Conservation (phyloP, 23 tunicate species). For the Trididemnum nubilum region DNA sequence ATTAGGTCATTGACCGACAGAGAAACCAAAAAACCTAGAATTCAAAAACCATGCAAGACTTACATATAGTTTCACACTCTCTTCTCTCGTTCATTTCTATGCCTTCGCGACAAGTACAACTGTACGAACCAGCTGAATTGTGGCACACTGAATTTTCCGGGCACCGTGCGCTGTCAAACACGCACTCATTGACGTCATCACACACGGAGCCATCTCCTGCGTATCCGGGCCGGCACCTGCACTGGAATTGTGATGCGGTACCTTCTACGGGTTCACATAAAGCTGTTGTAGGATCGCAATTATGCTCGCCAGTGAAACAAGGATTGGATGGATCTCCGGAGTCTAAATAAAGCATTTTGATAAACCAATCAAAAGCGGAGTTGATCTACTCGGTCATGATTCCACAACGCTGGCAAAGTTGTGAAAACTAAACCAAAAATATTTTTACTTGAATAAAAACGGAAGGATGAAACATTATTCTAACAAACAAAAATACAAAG, state of each 20-base stretch:
- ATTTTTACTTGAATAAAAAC: too few relatives aligned
- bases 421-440: too few relatives aligned
- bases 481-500: too few relatives aligned
- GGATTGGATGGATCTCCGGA: conserved; percentile 28
- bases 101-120: conserved; percentile 45
- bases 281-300: conserved; percentile 27
- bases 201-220: conserved; percentile 49
- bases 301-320: conserved; percentile 31
- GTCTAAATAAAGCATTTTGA: conserved; percentile 2
- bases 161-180: conserved; percentile 14
- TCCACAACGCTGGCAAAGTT: too few relatives aligned
- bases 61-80: conserved; percentile 2
- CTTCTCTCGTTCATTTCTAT: too few relatives aligned
- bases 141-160: conserved; percentile 13
- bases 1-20: background rate
- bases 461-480: too few relatives aligned
- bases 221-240: conserved; percentile 39
- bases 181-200: conserved; percentile 50
- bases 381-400: too few relatives aligned
- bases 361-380: too few relatives aligned
- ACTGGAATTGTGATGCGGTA: background rate
- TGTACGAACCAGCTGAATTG: conserved; percentile 42
- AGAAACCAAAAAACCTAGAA: background rate
- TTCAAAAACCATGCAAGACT: background rate
- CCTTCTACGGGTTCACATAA: conserved; percentile 46